phyloP scores from a whole-genome alignment of 2,888 invertebrate genomes.

The Chaetogeoica ovagalla region DNA sequence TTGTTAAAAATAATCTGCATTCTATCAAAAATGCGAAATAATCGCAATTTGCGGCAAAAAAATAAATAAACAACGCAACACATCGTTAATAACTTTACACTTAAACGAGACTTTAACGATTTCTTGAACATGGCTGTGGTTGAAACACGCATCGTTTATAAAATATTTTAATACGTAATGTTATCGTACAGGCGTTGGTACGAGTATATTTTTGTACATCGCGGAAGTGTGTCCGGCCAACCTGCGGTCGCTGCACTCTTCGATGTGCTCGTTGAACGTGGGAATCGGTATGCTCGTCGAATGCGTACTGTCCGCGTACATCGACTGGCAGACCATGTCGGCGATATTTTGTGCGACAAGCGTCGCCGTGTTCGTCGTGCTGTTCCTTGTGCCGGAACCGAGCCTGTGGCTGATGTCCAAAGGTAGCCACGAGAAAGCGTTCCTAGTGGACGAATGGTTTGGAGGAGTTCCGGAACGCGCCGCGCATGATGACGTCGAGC shows the following conservation, averaged over 20 bases:
- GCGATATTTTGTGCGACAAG: background rate
- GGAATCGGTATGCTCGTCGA: background rate
- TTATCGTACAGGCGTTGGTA: background rate
- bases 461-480: background rate
- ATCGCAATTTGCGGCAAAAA: too few species aligned
- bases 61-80: too few species aligned
- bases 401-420: slow-evolving; percentile 18
- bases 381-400: slow-evolving; percentile 49
- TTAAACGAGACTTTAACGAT: too few species aligned
- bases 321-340: slow-evolving; percentile 17
- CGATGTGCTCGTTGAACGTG: background rate
- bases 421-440: too few species aligned
- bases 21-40: too few species aligned
- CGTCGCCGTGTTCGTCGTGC: background rate
- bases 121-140: too few species aligned
- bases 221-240: slow-evolving; percentile 44
- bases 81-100: too few species aligned
- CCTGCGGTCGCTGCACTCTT: slow-evolving; percentile 14
- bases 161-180: too few species aligned
- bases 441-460: background rate
- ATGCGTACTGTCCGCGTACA: slow-evolving; percentile 8
- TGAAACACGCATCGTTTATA: too few species aligned
- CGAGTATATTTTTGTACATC: slow-evolving; percentile 41
- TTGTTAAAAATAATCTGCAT: too few species aligned
- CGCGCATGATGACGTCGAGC: background rate